Base-by-base conservation (phyloP, 2,888 invertebrate genomes). In the Leucoptera coffeella region DNA sequence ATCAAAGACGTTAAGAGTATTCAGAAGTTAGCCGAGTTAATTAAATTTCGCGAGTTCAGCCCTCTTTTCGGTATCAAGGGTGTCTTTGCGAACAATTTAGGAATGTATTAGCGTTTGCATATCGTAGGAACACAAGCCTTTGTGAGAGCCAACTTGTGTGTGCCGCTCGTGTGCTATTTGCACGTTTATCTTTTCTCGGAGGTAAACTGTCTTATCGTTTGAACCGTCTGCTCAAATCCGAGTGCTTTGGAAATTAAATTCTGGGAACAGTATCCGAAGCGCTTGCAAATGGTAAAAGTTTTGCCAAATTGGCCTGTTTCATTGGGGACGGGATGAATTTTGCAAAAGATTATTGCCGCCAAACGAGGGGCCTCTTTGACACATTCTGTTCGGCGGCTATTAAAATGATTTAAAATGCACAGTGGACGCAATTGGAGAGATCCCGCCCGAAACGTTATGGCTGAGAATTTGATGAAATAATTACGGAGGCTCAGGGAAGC, bases 21-120 rank as follows among this genome's bases (percentile, higher is more conserved):
- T 67, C 65, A 59, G 62, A 62, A 69, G 61, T 65, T 67, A 62
- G 60, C 59, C 58, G 65, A 65, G 61, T 67, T 69, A 69, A 69
- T 69, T 69, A 67, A 67, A 69, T 65, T 64, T 51, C 43, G 47
- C 46, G 53, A 61, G 56, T 62, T 58, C 10, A 55, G 58, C 53
- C 52, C 56, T 55, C 53, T 62, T 55, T 54, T 55, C 50, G 58
- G 58, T 53, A 55, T 52, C 58, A 62, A 61, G 64, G 55, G 60
- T 47, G 55, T 49, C 46, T 61, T 59, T 57, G 60, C 62, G 55
- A 57, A 57, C 55, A 61, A 51, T 52, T 50, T 47, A 50, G 61
- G 56, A 57, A 37, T 40, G 41, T 62, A 59, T 61, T 62, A 56
- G 59, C 54, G 57, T 53, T 53, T 57, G 56, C 52, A 54, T 60